Percentiles rank a stretch among this genome's conserved stretches.
phyloP scores from a whole-genome alignment of 2,113 vertebrate genomes.

The Onychorhynchus coronatus region DNA sequence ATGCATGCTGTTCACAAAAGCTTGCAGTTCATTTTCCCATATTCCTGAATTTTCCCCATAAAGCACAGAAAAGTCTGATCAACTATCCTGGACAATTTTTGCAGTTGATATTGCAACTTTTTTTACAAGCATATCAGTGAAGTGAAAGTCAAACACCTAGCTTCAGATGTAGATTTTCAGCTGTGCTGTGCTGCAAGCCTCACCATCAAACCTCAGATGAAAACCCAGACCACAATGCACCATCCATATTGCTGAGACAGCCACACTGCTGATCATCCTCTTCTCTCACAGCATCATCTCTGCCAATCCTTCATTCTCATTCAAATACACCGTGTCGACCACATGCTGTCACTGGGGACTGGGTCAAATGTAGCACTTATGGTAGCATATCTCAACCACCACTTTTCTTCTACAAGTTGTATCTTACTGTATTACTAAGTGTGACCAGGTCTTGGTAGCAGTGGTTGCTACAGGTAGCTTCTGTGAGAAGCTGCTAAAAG shows the following conservation, averaged over 20 bases:
- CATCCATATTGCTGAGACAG: background rate
- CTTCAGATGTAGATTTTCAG: background rate
- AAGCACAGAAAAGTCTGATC: background rate
- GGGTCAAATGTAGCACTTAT: background rate
- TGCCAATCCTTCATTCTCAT: background rate
- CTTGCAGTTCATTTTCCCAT: background rate
- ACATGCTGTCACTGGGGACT: background rate
- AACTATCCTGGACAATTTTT: background rate
- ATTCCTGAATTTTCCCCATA: background rate
- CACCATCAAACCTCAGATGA: background rate
- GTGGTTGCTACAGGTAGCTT: background rate
- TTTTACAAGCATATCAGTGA: background rate
- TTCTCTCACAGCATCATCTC: background rate
- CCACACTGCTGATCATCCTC: accelerated
- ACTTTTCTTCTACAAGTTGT: background rate
- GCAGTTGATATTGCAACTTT: background rate
- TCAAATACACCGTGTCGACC: accelerated
- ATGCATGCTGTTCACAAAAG: background rate
- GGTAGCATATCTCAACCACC: background rate
- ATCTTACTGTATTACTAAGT: background rate
- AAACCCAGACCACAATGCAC: background rate
- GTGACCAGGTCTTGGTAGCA: background rate
- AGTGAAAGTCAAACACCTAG: background rate
- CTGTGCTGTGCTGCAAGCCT: background rate
- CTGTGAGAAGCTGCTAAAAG: background rate